A percentile compares a stretch with the other conserved stretches of the same genome.
phyloP scores from a whole-genome alignment of 2,888 invertebrate genomes.

The Halictus ligatus region DNA sequence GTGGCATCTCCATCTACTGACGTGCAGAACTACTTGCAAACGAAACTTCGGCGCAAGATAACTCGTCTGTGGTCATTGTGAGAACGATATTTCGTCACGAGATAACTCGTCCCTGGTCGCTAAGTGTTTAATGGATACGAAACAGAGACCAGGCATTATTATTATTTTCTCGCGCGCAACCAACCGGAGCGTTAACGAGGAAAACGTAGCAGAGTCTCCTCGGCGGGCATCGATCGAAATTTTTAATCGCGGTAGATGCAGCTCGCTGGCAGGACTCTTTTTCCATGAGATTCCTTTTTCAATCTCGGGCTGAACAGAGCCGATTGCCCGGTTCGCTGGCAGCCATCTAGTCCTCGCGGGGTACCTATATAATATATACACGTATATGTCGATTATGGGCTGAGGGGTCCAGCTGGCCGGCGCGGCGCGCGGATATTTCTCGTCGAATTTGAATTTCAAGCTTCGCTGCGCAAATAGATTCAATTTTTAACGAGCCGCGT shows the following conservation, averaged over 20 bases:
- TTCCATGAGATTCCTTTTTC: background rate
- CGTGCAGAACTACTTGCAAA: too few species aligned
- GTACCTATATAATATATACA: slow-evolving; percentile 13
- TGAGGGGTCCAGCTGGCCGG: slow-evolving; percentile 31
- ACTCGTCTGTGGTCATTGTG: too few species aligned
- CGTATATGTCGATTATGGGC: slow-evolving; percentile 71
- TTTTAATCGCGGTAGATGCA: slow-evolving; percentile 21
- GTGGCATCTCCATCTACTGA: too few species aligned
- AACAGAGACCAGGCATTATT: background rate
- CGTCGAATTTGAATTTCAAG: slow-evolving; percentile 77
- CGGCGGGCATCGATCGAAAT: slow-evolving; percentile 23
- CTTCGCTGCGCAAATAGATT: slow-evolving; percentile 76
- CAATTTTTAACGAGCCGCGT: slow-evolving; percentile 79
- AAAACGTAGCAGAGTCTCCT: background rate
- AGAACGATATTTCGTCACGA: too few species aligned
- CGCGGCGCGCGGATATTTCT: slow-evolving; percentile 65
- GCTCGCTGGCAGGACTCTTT: slow-evolving; percentile 1
- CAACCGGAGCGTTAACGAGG: background rate
- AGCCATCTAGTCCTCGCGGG: background rate
- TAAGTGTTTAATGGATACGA: background rate
- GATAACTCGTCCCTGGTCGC: too few species aligned
- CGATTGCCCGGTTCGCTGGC: slow-evolving; percentile 23
- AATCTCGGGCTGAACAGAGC: slow-evolving; percentile 13
- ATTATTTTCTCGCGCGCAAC: background rate
- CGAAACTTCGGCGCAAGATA: too few species aligned